Conservation (phyloP, 2,797 vertebrate genomes). For the Neosilurus hyrtlii region DNA sequence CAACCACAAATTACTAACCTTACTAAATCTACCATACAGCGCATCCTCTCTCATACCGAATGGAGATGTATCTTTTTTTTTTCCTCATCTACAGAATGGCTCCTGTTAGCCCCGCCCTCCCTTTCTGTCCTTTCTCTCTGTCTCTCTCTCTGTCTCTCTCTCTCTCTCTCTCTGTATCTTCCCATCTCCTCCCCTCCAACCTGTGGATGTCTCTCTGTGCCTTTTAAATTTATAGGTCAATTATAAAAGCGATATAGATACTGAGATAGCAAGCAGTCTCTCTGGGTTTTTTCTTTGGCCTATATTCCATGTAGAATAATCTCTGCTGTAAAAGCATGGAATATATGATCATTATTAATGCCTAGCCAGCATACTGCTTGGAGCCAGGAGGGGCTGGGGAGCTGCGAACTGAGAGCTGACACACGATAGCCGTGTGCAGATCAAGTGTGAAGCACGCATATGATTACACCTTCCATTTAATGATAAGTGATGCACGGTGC, state of each 20-base stretch:
- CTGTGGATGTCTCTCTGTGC: slow-evolving; percentile 76
- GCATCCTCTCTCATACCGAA: slow-evolving; percentile 34
- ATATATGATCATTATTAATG: slow-evolving; percentile 15
- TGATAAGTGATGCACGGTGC: slow-evolving; percentile 11
- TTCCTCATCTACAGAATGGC: slow-evolving; percentile 17
- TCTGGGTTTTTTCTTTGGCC: slow-evolving; percentile 22
- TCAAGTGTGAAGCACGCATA: slow-evolving; percentile 1
- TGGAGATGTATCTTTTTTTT: slow-evolving; percentile 17
- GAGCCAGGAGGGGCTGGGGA: neutral
- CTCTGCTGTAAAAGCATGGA: slow-evolving; percentile 9
- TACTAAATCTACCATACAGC: slow-evolving; percentile 50
- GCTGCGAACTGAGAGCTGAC: slow-evolving; percentile 5
- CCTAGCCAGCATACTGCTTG: neutral
- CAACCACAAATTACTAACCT: slow-evolving; percentile 73
- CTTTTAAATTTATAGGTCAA: slow-evolving; percentile 79
- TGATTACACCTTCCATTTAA: slow-evolving; percentile 23
- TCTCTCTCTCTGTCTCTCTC: slow-evolving; percentile 26
- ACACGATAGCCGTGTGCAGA: slow-evolving; percentile 9
- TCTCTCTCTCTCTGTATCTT: slow-evolving; percentile 34
- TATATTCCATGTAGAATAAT: slow-evolving; percentile 21
- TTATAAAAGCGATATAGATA: slow-evolving; percentile 71
- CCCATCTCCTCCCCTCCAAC: slow-evolving; percentile 51
- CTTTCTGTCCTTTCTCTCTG: slow-evolving; percentile 12
- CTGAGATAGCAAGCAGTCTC: slow-evolving; percentile 12
- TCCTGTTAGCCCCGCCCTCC: slow-evolving; percentile 33